Evolutionary conservation across 2,797 vertebrate species (phyloP), one percentile per base, ranked within the genome.

Genomic region (Anomalospiza imberbis): DNA sequence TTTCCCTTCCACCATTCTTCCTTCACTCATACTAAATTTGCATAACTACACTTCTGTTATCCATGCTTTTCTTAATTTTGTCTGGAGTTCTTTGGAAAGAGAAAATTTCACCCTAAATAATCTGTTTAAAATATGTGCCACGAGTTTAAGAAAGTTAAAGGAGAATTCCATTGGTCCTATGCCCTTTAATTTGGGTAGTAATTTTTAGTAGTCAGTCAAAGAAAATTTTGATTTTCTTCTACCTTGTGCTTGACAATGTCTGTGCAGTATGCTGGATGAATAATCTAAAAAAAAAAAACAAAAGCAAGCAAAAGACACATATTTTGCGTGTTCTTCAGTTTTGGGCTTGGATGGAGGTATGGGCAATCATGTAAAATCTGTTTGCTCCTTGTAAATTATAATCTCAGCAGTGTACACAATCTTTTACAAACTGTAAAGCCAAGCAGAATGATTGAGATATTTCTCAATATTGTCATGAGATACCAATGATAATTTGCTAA

Each of bases 51-150:
- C 3, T 71, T 73, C 38, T 42, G 4, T 38, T 34, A 44, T 28
- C 17, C 7, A 29, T n/a, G 13, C 5, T 60, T 78, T 63, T 75
- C n/a, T 57, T 68, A n/a, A 42, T 62, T 74, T 20, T 47, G 7
- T 12, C 3, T n/a, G 20, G 16, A 74, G 13, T 34, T 71, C 53
- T 62, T 29, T 32, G 31, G 13, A 77, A 81, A 36, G 34, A 38
- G 34, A 57, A 72, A 55, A 83, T 70, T 8, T 51, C 25, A 42
- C 12, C 13, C 58, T 53, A 53, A 80, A 70, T n/a, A 58, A 32
- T 44, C 1, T 1, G 3, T 53, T 76, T 60, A 57, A 76, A 76
- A 55, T 36, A 31, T 0, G 0, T 61, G 38, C 9, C 54, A 28
- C 0, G 0, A 42, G 5, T 40, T 15, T 74, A 40, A 81, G 55